Conservation (phyloP, 2,113 vertebrate genomes). For the Asarcornis scutulata region DNA sequence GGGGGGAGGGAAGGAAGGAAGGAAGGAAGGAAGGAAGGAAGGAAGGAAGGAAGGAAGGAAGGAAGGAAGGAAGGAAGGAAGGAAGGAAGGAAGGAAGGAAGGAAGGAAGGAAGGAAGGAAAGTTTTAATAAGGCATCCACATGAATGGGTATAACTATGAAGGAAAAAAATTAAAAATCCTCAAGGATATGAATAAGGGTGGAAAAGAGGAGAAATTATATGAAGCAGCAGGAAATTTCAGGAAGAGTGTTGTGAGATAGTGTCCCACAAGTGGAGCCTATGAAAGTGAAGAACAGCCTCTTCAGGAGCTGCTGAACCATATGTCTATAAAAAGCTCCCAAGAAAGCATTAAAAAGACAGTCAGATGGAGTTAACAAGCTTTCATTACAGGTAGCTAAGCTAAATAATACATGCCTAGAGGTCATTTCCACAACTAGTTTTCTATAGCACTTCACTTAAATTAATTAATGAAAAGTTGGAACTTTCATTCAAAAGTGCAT, state of each 20-base stretch:
- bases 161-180: neutral
- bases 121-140: neutral
- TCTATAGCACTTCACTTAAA: constrained; percentile 33
- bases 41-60: too few relatives aligned
- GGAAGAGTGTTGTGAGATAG: neutral
- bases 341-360: constrained; percentile 1
- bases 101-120: too few relatives aligned
- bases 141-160: neutral
- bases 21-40: too few relatives aligned
- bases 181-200: neutral
- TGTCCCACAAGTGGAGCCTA: neutral
- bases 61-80: neutral
- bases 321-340: neutral
- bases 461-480: constrained; percentile 58
- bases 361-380: neutral
- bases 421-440: constrained; percentile 59
- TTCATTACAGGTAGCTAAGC: constrained; percentile 6
- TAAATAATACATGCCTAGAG: constrained; percentile 48
- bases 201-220: neutral
- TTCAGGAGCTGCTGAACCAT: neutral
- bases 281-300: constrained; percentile 17
- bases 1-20: neutral
- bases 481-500: constrained; percentile 43
- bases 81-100: neutral
- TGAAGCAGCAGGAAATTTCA: neutral